Evolutionary conservation across 1,140 invertebrate genomes (phyloP).

Genomic region (Latrodectus geometricus): DNA sequence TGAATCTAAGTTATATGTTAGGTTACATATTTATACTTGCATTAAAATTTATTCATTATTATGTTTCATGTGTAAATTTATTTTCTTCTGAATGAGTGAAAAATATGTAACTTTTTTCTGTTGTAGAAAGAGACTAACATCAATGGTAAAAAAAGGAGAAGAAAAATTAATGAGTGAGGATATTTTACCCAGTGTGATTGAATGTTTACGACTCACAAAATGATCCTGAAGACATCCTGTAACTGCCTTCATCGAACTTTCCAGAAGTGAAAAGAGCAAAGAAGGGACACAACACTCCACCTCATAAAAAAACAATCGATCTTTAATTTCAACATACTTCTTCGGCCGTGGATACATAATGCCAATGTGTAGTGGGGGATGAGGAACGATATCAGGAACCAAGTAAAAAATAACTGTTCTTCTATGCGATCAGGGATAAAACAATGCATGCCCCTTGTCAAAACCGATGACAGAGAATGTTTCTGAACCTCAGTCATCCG

Average conservation of each 20-base stretch:
- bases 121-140: no score
- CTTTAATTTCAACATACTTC: background rate
- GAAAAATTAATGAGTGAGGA: background rate
- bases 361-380: background rate
- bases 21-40: no score
- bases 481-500: constrained; percentile 49
- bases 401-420: constrained; percentile 40
- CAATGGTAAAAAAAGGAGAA: no score
- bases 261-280: background rate
- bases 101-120: no score
- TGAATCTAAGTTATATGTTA: no score
- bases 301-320: constrained; percentile 57
- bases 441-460: constrained; percentile 58
- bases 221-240: no score
- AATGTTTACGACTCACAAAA: background rate
- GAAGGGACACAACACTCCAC: background rate
- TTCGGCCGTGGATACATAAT: background rate
- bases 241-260: background rate
- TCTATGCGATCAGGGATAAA: constrained; percentile 35
- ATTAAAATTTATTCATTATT: no score
- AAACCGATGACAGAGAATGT: constrained; percentile 56
- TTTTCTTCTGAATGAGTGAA: no score
- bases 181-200: background rate
- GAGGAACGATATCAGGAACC: constrained; percentile 1
- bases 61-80: no score